Conservation (phyloP, 2,797 vertebrate species). For the Poecilia velifera region DNA sequence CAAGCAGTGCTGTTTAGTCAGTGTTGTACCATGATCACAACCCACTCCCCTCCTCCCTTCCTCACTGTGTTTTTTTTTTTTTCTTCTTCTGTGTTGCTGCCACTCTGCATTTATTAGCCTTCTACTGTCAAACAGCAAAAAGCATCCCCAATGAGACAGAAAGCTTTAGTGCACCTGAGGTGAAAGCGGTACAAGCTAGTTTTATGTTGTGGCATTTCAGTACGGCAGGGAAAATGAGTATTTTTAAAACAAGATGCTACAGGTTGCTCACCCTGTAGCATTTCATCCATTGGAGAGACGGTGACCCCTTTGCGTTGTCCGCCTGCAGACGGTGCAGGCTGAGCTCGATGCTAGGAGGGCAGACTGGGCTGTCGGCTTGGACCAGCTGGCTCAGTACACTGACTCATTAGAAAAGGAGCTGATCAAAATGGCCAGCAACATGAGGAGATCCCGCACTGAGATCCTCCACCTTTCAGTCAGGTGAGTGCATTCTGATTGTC, state of each 20-base stretch:
- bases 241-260: neutral
- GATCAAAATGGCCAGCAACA: slow-evolving; percentile 83
- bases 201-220: neutral
- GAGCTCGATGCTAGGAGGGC: slow-evolving; percentile 78
- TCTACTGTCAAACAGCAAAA: slow-evolving; percentile 62
- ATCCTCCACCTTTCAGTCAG: slow-evolving; percentile 87
- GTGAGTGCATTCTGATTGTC: slow-evolving; percentile 69
- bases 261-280: neutral
- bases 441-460: slow-evolving; percentile 86
- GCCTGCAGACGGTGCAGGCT: slow-evolving; percentile 64
- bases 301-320: slow-evolving; percentile 45
- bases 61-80: slow-evolving; percentile 37
- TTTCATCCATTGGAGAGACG: slow-evolving; percentile 26
- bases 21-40: slow-evolving; percentile 65
- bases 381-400: slow-evolving; percentile 84
- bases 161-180: slow-evolving; percentile 52
- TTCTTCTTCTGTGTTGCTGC: slow-evolving; percentile 54
- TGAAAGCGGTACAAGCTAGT: slow-evolving; percentile 8
- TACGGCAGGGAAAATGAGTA: slow-evolving; percentile 1
- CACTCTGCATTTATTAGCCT: slow-evolving; percentile 76
- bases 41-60: slow-evolving; percentile 68
- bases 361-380: slow-evolving; percentile 82
- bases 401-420: slow-evolving; percentile 87
- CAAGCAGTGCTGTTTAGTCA: slow-evolving; percentile 59
- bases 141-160: slow-evolving; percentile 67